Evolutionary conservation across 1,140 invertebrate species (phyloP), one percentile per base, ranked within the genome.

Genomic region (Leptopilina clavipes): DNA sequence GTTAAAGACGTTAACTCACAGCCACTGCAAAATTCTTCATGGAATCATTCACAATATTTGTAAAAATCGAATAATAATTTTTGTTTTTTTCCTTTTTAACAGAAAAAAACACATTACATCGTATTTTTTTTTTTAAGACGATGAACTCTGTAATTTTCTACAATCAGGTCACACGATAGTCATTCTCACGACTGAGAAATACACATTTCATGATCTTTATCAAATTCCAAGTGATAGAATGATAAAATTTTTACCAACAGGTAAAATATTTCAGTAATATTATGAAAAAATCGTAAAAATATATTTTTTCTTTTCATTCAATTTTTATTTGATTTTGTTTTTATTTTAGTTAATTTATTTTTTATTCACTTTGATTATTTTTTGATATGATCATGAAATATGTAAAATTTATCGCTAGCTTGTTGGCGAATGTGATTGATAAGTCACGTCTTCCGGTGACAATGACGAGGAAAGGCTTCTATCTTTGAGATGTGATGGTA

Each of bases 131-230:
- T 52, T 52, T 52, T n/a, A 17, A 52, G 48, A 17, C 2, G n/a
- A 52, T 52, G 48, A 52, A 52, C 48, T 52, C n/a, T 52, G 8
- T 52, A 52, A 52, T 52, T 52, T 52, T n/a, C 48, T 52, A 52
- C 3, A 8, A 52, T 52, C 14, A 52, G 48, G 48, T 52, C 48
- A 52, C 17, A n/a, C 14, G n/a, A 52, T 8, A n/a, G 48, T 52
- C 48, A 52, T 52, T 12, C 5, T 52, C 14, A 17, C 17, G 48
- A 52, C 48, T 52, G n/a, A 52, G 48, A 52, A 52, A 52, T 52
- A 52, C 48, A 52, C 48, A 52, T 52, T 52, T 52, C 48, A 52
- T 52, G 48, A 52, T 52, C 48, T 52, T 52, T 52, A 52, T 52
- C n/a, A 7, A 52, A 52, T 52, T 17, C n/a, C 14, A 8, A 52